phyloP scores from a whole-genome alignment of 2,888 invertebrate genomes.

The Pammene fasciana region DNA sequence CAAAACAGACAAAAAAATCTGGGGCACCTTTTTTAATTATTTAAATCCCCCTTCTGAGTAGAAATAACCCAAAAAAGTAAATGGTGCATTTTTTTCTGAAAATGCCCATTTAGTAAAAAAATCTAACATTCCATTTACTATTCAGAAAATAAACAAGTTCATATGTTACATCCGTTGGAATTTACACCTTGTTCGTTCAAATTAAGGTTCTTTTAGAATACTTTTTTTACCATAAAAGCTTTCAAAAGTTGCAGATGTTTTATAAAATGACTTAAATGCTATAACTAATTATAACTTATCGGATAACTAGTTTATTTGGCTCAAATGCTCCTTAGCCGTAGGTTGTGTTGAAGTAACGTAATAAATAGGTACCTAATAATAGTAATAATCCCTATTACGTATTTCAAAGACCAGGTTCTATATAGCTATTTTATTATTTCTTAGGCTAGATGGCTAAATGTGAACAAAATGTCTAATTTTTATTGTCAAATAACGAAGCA shows the following conservation, averaged over 20 bases:
- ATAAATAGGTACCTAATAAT: not conserved
- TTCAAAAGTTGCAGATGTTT: not conserved
- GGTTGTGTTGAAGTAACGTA: slow-evolving; percentile 3
- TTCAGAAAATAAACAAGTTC: no score
- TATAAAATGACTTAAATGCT: not conserved
- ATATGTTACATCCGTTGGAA: no score
- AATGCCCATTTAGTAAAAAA: no score
- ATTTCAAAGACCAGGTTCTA: not conserved
- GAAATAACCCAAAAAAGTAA: no score
- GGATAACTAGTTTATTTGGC: slow-evolving; percentile 34
- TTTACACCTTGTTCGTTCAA: no score
- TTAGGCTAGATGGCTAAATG: not conserved
- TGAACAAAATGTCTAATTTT: slow-evolving; percentile 1
- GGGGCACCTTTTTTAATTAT: no score
- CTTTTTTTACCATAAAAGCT: not conserved
- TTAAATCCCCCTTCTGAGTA: no score
- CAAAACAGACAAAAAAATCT: no score
- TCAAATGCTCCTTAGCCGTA: slow-evolving; percentile 36
- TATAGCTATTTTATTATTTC: slow-evolving; percentile 13
- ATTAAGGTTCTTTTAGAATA: no score
- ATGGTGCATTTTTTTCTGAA: no score
- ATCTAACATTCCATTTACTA: no score
- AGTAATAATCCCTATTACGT: not conserved
- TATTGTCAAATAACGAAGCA: slow-evolving; percentile 1
- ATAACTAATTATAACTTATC: slow-evolving; percentile 18